phyloP scores from a whole-genome alignment of 2,888 invertebrate genomes.

The Syritta pipiens region DNA sequence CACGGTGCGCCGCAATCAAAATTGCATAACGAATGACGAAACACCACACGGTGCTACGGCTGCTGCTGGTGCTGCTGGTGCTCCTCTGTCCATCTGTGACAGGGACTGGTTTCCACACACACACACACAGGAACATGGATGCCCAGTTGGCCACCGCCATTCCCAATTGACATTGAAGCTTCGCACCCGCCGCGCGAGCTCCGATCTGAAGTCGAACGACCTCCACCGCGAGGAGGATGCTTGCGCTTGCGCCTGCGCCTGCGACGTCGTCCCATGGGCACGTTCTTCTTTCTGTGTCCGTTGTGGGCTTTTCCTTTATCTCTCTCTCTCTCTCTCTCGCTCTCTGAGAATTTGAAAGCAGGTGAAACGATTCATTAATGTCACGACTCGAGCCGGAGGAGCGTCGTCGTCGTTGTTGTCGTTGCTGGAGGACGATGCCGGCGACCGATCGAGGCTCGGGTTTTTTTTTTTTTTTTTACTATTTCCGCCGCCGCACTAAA shows the following conservation, averaged over 20 bases:
- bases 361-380: constrained; percentile 67
- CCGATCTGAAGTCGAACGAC: too few relatives aligned
- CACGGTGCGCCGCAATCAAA: constrained; percentile 12
- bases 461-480: too few relatives aligned
- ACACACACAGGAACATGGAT: neutral
- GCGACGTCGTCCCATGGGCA: too few relatives aligned
- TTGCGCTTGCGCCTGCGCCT: too few relatives aligned
- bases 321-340: too few relatives aligned
- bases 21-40: constrained; percentile 60
- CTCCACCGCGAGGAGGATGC: constrained; percentile 39
- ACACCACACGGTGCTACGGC: constrained; percentile 16
- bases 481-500: constrained; percentile 13
- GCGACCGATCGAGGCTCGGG: too few relatives aligned
- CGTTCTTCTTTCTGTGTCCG: too few relatives aligned
- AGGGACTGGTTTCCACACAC: constrained; percentile 16
- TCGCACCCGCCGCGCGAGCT: constrained; percentile 31
- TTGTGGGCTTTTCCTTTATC: too few relatives aligned
- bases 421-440: too few relatives aligned
- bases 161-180: constrained; percentile 54
- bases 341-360: constrained; percentile 38
- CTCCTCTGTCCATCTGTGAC: constrained; percentile 33
- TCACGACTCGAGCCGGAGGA: too few relatives aligned
- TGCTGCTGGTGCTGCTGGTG: constrained; percentile 2
- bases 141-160: neutral
- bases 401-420: too few relatives aligned